Evolutionary conservation across 2,888 invertebrate genomes (phyloP).

Genomic region (Campoplex nolae): DNA sequence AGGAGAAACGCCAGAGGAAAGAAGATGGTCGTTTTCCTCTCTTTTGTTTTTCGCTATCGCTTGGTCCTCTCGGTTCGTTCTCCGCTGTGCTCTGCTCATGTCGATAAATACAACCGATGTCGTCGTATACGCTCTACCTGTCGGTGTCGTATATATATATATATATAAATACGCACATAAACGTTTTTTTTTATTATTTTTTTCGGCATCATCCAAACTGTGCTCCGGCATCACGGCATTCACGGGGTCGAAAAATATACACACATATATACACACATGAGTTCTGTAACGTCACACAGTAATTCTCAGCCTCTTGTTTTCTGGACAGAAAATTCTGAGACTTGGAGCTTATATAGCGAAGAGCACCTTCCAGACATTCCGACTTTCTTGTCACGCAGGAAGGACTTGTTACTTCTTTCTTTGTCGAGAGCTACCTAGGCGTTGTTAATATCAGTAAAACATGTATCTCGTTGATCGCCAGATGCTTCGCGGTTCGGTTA

Average conservation of each 20-base stretch:
- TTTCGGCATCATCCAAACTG: conserved; percentile 74
- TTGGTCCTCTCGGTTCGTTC: conserved; percentile 44
- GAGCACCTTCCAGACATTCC: conserved; percentile 72
- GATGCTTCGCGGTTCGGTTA: conserved; percentile 25
- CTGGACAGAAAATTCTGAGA: conserved; percentile 57
- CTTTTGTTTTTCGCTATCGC: conserved; percentile 53
- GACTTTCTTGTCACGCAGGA: conserved; percentile 71
- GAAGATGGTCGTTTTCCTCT: conserved; percentile 36
- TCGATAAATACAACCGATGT: conserved; percentile 80
- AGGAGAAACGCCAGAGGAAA: conserved; percentile 43
- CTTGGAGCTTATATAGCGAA: conserved; percentile 35
- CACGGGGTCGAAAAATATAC: conserved; percentile 36
- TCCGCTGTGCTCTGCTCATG: conserved; percentile 68
- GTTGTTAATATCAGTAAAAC: conserved; percentile 63
- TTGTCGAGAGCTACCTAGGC: conserved; percentile 48
- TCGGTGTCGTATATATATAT: conserved; percentile 51
- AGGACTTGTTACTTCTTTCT: conserved; percentile 60
- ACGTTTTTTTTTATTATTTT: conserved; percentile 42
- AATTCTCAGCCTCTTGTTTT: conserved; percentile 65
- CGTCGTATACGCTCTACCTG: conserved; percentile 71
- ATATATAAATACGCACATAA: conserved; percentile 23
- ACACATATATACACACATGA: background rate
- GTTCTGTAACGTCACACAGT: conserved; percentile 4
- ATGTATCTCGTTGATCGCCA: conserved; percentile 52
- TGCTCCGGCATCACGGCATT: conserved; percentile 74